phyloP scores from a whole-genome alignment of 2,113 vertebrate species.

The Zapus hudsonius region DNA sequence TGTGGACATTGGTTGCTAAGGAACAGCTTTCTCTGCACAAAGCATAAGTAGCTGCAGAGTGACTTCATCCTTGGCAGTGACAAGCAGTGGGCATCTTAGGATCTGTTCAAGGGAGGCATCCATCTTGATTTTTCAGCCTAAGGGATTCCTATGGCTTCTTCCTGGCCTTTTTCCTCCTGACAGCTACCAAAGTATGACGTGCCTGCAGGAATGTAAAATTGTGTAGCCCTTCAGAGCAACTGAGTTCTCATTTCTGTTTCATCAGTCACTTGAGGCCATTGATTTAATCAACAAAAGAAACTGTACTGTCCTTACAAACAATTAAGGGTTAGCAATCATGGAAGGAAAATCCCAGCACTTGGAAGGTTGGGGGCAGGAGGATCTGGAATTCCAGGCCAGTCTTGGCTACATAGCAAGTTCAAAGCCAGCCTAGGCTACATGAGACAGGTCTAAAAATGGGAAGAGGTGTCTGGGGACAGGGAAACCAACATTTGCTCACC shows the following conservation, averaged over 20 bases:
- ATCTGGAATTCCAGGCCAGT: not conserved
- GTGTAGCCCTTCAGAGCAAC: not conserved
- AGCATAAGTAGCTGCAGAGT: conserved; percentile 85
- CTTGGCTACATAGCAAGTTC: not conserved
- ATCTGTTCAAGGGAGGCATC: conserved; percentile 68
- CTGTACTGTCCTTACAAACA: not conserved
- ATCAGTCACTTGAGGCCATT: not conserved
- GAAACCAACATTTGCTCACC: not conserved
- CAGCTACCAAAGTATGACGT: no score
- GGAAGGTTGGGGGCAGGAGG: not conserved
- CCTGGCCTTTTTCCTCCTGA: not conserved
- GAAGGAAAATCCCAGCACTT: not conserved
- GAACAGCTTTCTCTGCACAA: conserved; percentile 90
- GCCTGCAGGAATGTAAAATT: not conserved
- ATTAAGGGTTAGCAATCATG: not conserved
- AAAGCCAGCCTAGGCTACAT: not conserved
- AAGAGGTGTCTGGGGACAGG: not conserved
- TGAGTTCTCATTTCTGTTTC: not conserved
- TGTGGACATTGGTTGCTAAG: conserved; percentile 94
- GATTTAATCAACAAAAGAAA: conserved; percentile 1
- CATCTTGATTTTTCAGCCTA: conserved; percentile 80
- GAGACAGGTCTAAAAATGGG: no score
- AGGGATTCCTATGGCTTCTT: conserved; percentile 24
- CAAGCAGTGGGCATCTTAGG: conserved; percentile 73
- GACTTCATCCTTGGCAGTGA: conserved; percentile 87